phyloP scores from a whole-genome alignment of 2,888 invertebrate species.

The Rotaria magnacalcarata region DNA sequence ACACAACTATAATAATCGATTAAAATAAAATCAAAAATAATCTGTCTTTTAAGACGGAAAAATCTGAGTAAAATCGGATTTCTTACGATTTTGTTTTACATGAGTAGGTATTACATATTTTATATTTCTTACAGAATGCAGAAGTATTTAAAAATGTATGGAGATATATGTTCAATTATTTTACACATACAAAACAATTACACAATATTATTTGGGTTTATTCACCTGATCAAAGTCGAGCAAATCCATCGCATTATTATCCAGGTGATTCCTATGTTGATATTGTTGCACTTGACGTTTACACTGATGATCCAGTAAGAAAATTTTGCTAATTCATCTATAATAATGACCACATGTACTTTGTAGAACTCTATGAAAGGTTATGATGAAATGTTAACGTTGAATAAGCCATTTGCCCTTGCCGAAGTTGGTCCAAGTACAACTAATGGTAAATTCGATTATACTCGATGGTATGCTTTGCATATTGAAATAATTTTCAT shows the following conservation, averaged over 20 bases:
- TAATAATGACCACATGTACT: neutral
- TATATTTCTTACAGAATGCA: conserved; percentile 40
- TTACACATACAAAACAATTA: conserved; percentile 47
- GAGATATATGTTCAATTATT: conserved; percentile 47
- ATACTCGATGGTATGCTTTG: neutral
- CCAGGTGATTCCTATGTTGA: conserved; percentile 18
- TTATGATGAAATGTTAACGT: neutral
- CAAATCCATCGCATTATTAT: neutral
- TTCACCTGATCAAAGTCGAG: conserved; percentile 46
- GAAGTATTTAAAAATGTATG: conserved; percentile 47
- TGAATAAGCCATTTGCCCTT: conserved; percentile 15
- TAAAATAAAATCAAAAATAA: no score
- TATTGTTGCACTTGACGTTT: conserved; percentile 31
- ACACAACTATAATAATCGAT: no score
- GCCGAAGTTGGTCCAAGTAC: conserved; percentile 17
- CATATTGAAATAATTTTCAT: neutral
- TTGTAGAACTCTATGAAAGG: neutral
- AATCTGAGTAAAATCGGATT: no score
- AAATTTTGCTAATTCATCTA: neutral
- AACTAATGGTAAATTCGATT: conserved; percentile 18
- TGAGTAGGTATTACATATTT: no score
- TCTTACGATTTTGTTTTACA: no score
- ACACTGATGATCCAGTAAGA: conserved; percentile 21
- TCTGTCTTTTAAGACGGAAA: no score
- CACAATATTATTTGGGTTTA: conserved; percentile 48